Base-by-base conservation (phyloP, 2,113 vertebrate species). In the Orycteropus afer region DNA sequence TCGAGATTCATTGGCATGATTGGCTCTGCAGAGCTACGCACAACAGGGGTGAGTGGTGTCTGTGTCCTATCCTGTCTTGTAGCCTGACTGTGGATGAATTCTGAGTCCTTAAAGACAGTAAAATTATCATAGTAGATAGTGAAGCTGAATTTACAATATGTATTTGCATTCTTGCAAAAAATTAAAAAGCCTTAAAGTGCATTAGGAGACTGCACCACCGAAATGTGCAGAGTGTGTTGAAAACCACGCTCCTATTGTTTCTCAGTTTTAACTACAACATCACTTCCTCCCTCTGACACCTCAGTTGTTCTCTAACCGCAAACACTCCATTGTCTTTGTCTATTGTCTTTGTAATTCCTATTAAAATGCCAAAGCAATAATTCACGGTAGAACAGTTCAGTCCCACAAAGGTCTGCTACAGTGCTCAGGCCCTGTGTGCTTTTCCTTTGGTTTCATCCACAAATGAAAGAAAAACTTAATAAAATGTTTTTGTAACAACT, bases 101-200 rank as follows among this genome's bases (percentile, higher is more conserved):
- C 57, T 37, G 63, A 85, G 93, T 85, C 86, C 89, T 76, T 45
- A 81, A 59, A 88, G 86, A 40, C 57, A 49, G 92, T 51, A 65
- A 91, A 61, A 40, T 6, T 49, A 87, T 89, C 8, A 45, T 3
- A 88, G 86, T 32, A 42, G 78, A 90, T 22, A 8, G 90, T 86
- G 51, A 86, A 91, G 80, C 69, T 79, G 69, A 23, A 59, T 49
- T 85, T 83, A 71, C 6, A 84, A 93, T 92, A 96, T 94, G 96
- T 71, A 80, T 92, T 87, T 92, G 82, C 25, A 86, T 96, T 88
- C 93, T 94, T 81, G 95, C 55, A 34, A 3, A 45, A 86, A 63
- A 49, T 12, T 45, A 3, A 59, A 93, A 94, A 94, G 89, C 93
- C 37, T 71, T 97, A 96, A 98, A 98, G 97, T 97, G 97, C 95